A percentile compares a stretch with the other conserved stretches of the same genome.
These are phyloP conservation scores for Pollenia amentaria DNA, from an alignment of 2,888 invertebrate species.

Conservation along the genomic window DNA sequence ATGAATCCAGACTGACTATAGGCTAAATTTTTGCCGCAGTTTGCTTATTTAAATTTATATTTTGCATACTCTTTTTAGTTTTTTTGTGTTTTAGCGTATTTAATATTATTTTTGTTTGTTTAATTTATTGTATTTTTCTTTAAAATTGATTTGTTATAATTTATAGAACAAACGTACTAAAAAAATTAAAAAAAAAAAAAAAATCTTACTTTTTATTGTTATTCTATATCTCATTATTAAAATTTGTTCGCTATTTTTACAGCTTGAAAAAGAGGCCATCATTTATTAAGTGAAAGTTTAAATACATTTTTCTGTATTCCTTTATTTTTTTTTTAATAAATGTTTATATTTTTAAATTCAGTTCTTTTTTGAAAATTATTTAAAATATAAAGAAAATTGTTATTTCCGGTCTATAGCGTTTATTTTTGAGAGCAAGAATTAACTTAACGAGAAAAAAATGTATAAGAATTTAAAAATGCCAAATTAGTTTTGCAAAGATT, in stretches of 20 bases:
- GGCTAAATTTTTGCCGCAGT: background rate
- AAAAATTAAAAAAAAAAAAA: background rate
- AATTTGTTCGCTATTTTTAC: constrained; percentile 20
- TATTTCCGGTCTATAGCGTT: constrained; percentile 69
- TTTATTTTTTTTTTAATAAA: background rate
- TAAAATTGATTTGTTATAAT: constrained; percentile 68
- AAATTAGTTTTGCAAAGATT: constrained; percentile 59
- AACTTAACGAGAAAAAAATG: background rate
- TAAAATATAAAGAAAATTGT: constrained; percentile 38
- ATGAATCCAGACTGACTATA: background rate
- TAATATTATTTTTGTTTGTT: constrained; percentile 28
- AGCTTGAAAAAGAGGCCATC: constrained; percentile 21
- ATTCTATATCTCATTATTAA: background rate
- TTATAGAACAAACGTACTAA: constrained; percentile 37
- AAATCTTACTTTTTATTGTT: background rate
- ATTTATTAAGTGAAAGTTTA: constrained; percentile 64
- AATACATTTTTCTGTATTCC: background rate
- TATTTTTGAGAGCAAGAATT: background rate
- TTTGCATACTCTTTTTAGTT: constrained; percentile 16
- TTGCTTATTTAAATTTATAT: background rate
- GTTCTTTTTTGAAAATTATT: constrained; percentile 40
- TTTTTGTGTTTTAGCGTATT: constrained; percentile 63
- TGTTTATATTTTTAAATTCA: constrained; percentile 22
- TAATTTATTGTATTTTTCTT: constrained; percentile 51
- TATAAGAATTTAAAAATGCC: constrained; percentile 48